phyloP scores from a whole-genome alignment of 2,797 vertebrate genomes.

The Scarus forsteni region DNA sequence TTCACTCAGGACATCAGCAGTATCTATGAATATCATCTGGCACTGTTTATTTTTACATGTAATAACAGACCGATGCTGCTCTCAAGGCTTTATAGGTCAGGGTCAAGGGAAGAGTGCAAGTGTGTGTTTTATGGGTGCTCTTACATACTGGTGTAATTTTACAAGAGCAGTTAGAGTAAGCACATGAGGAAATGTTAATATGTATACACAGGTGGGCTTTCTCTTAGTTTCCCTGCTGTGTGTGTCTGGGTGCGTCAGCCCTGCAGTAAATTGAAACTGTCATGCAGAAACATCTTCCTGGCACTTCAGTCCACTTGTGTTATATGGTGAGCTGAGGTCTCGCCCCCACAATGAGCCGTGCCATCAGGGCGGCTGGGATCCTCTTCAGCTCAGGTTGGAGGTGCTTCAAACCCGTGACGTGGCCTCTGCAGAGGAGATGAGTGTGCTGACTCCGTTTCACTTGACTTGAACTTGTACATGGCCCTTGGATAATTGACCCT shows the following conservation, averaged over 20 bases:
- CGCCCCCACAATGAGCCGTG: constrained; percentile 47
- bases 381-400: constrained; percentile 45
- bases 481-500: constrained; percentile 31
- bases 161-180: constrained; percentile 11
- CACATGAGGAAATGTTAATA: constrained; percentile 17
- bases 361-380: constrained; percentile 39
- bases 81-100: constrained; percentile 47
- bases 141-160: constrained; percentile 17
- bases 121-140: constrained; percentile 10
- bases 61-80: constrained; percentile 51
- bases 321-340: constrained; percentile 73
- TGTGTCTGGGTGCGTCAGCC: constrained; percentile 11
- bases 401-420: constrained; percentile 38
- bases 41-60: constrained; percentile 53
- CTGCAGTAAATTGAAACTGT: constrained; percentile 71
- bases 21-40: constrained; percentile 56
- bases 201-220: constrained; percentile 17
- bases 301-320: constrained; percentile 79
- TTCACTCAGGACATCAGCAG: constrained; percentile 29
- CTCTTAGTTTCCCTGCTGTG: neutral
- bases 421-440: constrained; percentile 32
- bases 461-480: constrained; percentile 9
- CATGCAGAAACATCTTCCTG: constrained; percentile 80
- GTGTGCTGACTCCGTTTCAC: constrained; percentile 14
- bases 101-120: constrained; percentile 28